Evolutionary conservation across 1,140 invertebrate species (phyloP), one percentile per base, ranked within the genome.

Genomic region (Halictus rubicundus): DNA sequence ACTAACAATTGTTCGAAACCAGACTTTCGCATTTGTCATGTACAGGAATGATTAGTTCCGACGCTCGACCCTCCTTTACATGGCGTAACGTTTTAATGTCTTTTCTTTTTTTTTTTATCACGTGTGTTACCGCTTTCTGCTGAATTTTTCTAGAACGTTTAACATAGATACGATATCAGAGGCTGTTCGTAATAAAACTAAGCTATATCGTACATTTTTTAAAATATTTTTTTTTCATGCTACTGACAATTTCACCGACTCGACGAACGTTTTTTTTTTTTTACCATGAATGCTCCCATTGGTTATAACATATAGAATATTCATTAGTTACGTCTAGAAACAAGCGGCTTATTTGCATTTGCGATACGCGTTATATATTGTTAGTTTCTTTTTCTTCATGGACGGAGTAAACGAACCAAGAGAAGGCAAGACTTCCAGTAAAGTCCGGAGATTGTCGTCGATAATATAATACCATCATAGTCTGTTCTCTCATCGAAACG

Each of bases 281-380:
- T 80, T 9, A n/a, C 7, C 57, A 25, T 72, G 68, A 85, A 71
- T 82, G 66, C 27, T 64, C 76, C 69, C 71, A 72, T 82, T 85
- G 76, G 61, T 82, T 65, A 52, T 63, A 68, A 75, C 21, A 49
- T 46, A 37, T 85, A 82, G 80, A 64, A 75, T 71, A 81, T 57
- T 77, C 21, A 68, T 71, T 86, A 85, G 84, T 59, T 68, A 79
- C 69, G 78, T 69, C 37, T 80, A 86, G 80, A 82, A 72, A 42
- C 72, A 61, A 86, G 80, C 63, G 46, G 85, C 84, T 86, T 86
- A 49, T 80, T 32, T 64, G 77, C 84, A 75, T 83, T 80, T 82
- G 52, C 73, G 59, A 85, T 65, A 80, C 68, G 39, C 74, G 75
- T 68, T 73, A 21, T 16, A 74, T 85, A 54, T 25, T 27, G 66